phyloP scores from a whole-genome alignment of 2,888 invertebrate species.

The Lasioglossum villosulum region DNA sequence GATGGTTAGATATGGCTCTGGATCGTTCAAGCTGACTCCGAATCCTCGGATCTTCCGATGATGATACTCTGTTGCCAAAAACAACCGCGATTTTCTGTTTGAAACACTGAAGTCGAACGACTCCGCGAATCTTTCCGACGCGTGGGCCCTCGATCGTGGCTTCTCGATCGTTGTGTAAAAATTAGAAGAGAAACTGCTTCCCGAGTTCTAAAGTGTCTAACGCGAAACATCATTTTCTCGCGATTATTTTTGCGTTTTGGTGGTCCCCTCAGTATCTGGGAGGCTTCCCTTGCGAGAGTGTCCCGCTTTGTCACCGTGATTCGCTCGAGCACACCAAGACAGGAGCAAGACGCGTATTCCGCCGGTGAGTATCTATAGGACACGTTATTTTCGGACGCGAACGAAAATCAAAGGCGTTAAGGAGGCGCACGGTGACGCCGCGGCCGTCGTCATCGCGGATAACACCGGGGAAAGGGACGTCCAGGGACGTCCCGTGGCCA shows the following conservation, averaged over 20 bases:
- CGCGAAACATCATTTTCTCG: neutral
- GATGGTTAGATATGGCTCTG: neutral
- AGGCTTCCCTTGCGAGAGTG: neutral
- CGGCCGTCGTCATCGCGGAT: slow-evolving; percentile 61
- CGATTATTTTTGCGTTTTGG: neutral
- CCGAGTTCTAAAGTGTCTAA: neutral
- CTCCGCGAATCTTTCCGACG: neutral
- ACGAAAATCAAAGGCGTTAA: slow-evolving; percentile 70
- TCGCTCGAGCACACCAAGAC: slow-evolving; percentile 9
- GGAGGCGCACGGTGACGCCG: slow-evolving; percentile 58
- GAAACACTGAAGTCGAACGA: neutral
- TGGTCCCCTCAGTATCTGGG: neutral
- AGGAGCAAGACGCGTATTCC: neutral
- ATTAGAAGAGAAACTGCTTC: neutral
- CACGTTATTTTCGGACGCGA: slow-evolving; percentile 70
- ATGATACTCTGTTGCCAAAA: neutral
- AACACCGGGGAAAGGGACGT: slow-evolving; percentile 26
- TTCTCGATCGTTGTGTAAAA: neutral
- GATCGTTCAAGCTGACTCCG: neutral
- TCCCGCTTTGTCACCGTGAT: slow-evolving; percentile 42
- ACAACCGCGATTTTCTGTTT: neutral
- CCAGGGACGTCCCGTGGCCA: slow-evolving; percentile 14
- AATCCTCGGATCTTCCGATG: neutral
- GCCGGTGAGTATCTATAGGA: slow-evolving; percentile 48
- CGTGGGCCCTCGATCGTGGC: neutral